A percentile compares a stretch with the other conserved stretches of the same genome.
Evolutionary conservation across 30 jellyfish, hydroid and myxozoan genomes (phyloP).

Genomic region (Pseudorhiza aurosa): DNA sequence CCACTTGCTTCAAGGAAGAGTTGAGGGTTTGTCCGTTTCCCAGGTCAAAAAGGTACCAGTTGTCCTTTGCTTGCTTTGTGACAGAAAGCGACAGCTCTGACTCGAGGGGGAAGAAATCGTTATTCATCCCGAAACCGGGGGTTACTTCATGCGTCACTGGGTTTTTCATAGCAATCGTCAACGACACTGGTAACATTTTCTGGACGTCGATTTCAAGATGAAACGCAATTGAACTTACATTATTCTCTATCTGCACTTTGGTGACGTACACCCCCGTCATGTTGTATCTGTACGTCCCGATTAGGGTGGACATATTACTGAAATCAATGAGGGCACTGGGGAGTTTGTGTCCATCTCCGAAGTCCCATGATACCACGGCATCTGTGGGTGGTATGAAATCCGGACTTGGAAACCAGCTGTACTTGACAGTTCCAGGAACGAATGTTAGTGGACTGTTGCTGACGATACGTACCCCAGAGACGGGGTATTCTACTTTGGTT

Average conservation of each 20-base stretch:
- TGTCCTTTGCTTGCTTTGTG: conserved; percentile 81
- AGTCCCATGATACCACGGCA: conserved; percentile 86
- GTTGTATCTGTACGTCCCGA: conserved; percentile 43
- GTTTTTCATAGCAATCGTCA: conserved; percentile 10
- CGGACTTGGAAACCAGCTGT: conserved; percentile 55
- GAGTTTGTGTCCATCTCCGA: conserved; percentile 83
- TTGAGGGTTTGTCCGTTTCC: conserved; percentile 56
- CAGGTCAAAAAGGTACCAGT: conserved; percentile 63
- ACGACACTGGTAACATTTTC: conserved; percentile 61
- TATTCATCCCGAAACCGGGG: conserved; percentile 67
- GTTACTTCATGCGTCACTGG: not conserved
- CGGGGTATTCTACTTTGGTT: conserved; percentile 75
- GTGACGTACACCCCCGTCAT: conserved; percentile 70
- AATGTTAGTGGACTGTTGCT: conserved; percentile 82
- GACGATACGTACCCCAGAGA: conserved; percentile 40
- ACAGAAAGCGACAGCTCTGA: conserved; percentile 38
- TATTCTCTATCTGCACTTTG: conserved; percentile 51
- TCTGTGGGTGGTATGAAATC: conserved; percentile 78
- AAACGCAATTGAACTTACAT: conserved; percentile 72
- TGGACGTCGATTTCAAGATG: conserved; percentile 76
- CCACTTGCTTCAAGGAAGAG: conserved; percentile 14
- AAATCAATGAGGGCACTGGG: conserved; percentile 32
- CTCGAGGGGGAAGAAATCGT: conserved; percentile 64
- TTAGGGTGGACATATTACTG: conserved; percentile 9
- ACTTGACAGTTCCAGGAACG: conserved; percentile 69